Evolutionary conservation across 1,140 invertebrate species (phyloP).

Genomic region (Halictus rubicundus): DNA sequence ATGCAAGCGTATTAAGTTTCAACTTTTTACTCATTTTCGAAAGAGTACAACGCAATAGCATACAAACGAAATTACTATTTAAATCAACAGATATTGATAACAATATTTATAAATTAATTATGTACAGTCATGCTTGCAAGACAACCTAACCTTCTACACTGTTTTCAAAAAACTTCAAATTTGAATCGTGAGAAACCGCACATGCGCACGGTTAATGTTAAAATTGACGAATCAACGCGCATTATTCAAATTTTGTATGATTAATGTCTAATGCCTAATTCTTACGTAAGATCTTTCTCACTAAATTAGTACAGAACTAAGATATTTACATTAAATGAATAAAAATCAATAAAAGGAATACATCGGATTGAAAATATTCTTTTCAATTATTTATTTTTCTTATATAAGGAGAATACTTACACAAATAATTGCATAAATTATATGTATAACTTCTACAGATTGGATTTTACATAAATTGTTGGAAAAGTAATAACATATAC

Average conservation of each 20-base stretch:
- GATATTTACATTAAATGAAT: not conserved
- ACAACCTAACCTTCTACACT: slow-evolving; percentile 5
- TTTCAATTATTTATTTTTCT: slow-evolving; percentile 51
- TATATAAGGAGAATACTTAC: slow-evolving; percentile 46
- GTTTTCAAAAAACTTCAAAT: not conserved
- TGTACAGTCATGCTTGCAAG: not conserved
- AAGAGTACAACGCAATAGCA: not conserved
- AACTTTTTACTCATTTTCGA: slow-evolving; percentile 65
- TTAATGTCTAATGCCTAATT: no score
- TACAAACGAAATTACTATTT: not conserved
- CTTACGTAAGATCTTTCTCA: no score
- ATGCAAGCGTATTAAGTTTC: slow-evolving; percentile 53
- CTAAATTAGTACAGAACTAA: no score
- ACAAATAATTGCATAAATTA: slow-evolving; percentile 47
- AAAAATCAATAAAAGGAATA: not conserved
- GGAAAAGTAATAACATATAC: slow-evolving; percentile 34
- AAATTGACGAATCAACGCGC: not conserved
- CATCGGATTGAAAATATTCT: slow-evolving; percentile 2
- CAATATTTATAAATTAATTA: not conserved
- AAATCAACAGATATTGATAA: not conserved
- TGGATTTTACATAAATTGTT: slow-evolving; percentile 38
- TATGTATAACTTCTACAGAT: slow-evolving; percentile 34
- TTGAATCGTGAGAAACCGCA: not conserved
- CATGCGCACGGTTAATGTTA: not conserved
- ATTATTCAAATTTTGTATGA: no score